Evolutionary conservation across 2,888 invertebrate species (phyloP).

Genomic region (Microctonus aethiopoides): DNA sequence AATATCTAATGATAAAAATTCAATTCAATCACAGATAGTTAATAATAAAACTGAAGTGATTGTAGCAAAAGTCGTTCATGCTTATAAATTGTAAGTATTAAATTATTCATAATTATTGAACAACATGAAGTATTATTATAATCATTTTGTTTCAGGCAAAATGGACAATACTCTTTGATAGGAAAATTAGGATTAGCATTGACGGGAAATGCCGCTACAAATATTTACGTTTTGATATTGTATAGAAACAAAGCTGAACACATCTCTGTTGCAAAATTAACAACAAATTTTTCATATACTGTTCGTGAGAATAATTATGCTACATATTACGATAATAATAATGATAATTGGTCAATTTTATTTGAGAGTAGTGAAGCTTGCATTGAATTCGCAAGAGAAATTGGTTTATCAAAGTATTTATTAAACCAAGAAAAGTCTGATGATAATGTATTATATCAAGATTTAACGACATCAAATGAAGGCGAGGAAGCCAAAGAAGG

Average conservation of each 20-base stretch:
- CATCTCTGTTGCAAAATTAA: slow-evolving; percentile 54
- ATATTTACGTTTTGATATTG: slow-evolving; percentile 59
- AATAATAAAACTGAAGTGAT: slow-evolving; percentile 52
- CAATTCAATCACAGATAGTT: slow-evolving; percentile 35
- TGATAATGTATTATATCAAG: slow-evolving; percentile 52
- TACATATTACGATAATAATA: slow-evolving; percentile 68
- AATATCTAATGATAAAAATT: slow-evolving; percentile 31
- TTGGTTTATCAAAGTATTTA: slow-evolving; percentile 55
- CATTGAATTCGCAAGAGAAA: slow-evolving; percentile 58
- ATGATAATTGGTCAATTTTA: slow-evolving; percentile 71
- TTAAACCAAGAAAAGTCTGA: slow-evolving; percentile 45
- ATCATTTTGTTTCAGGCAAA: slow-evolving; percentile 47
- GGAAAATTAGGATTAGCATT: slow-evolving; percentile 63
- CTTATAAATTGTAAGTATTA: slow-evolving; percentile 56
- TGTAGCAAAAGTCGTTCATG: slow-evolving; percentile 56
- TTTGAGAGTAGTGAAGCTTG: slow-evolving; percentile 64
- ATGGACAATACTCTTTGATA: slow-evolving; percentile 56
- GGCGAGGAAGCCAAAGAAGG: slow-evolving; percentile 48
- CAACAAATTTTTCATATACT: slow-evolving; percentile 54
- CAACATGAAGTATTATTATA: background rate
- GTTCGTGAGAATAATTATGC: slow-evolving; percentile 58
- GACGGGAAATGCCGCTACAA: slow-evolving; percentile 52
- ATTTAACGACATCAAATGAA: slow-evolving; percentile 47
- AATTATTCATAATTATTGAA: background rate
- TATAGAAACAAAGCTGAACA: slow-evolving; percentile 60